phyloP scores from a whole-genome alignment of 2,888 invertebrate genomes.

The Sphaeridia pumilis region DNA sequence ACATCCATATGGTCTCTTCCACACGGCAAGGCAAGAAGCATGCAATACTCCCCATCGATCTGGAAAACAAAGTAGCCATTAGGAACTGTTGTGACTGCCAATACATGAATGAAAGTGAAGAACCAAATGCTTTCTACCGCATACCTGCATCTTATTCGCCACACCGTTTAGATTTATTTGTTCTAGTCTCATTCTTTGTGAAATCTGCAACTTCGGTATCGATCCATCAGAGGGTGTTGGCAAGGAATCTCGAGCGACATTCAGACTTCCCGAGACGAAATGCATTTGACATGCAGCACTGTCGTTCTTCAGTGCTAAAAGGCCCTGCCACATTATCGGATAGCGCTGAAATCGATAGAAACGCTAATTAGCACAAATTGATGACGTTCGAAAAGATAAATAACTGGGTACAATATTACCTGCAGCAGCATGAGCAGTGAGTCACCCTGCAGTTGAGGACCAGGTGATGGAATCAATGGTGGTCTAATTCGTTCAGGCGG shows the following conservation, averaged over 20 bases:
- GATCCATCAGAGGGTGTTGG: slow-evolving; percentile 73
- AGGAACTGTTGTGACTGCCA: neutral
- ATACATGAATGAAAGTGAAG: neutral
- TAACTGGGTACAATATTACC: slow-evolving; percentile 40
- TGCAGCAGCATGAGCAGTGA: slow-evolving; percentile 61
- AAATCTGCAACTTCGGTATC: slow-evolving; percentile 70
- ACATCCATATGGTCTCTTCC: slow-evolving; percentile 91
- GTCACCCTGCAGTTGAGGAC: slow-evolving; percentile 71
- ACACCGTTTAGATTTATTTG: slow-evolving; percentile 92
- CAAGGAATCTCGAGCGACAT: slow-evolving; percentile 75
- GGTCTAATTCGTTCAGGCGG: slow-evolving; percentile 19
- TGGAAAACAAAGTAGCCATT: slow-evolving; percentile 39
- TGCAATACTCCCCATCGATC: slow-evolving; percentile 92
- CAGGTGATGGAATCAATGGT: slow-evolving; percentile 47
- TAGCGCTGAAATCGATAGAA: slow-evolving; percentile 53
- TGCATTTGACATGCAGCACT: slow-evolving; percentile 98
- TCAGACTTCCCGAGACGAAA: slow-evolving; percentile 86
- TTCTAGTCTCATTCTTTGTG: slow-evolving; percentile 94
- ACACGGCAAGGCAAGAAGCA: slow-evolving; percentile 87
- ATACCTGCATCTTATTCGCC: slow-evolving; percentile 86
- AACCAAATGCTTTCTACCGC: slow-evolving; percentile 30
- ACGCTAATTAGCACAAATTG: slow-evolving; percentile 6
- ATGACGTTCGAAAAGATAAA: neutral
- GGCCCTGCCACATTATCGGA: slow-evolving; percentile 96
- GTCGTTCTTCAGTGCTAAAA: slow-evolving; percentile 89